phyloP scores from a whole-genome alignment of 2,113 vertebrate genomes.

The Orthochromis malagaraziensis region DNA sequence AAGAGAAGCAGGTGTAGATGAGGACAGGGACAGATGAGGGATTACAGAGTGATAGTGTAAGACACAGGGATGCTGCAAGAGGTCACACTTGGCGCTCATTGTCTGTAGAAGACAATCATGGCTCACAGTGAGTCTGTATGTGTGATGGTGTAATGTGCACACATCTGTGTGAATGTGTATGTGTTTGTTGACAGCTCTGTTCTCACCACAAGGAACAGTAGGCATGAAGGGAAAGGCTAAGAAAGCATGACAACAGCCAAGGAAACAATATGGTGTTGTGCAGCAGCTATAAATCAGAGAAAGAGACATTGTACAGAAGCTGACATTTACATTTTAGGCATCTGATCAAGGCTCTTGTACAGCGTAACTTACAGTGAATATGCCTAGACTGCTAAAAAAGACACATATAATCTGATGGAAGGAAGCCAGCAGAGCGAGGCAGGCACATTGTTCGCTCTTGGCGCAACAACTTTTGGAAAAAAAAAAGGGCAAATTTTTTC shows the following conservation, averaged over 20 bases:
- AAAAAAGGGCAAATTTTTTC: neutral
- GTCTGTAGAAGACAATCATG: constrained; percentile 53
- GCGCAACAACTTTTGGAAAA: neutral
- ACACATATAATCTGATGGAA: neutral
- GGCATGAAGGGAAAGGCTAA: constrained; percentile 1
- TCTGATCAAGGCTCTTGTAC: constrained; percentile 16
- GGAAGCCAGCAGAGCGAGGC: neutral
- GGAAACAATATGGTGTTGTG: constrained; percentile 13
- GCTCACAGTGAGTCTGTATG: constrained; percentile 22
- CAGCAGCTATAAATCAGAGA: neutral
- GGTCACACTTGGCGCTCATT: constrained; percentile 51
- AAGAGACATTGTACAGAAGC: neutral
- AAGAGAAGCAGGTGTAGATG: constrained; percentile 29
- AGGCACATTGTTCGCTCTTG: neutral
- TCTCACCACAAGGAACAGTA: constrained; percentile 10
- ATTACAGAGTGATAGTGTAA: constrained; percentile 36
- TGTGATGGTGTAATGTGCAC: constrained; percentile 41
- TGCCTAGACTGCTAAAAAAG: neutral
- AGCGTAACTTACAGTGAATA: neutral
- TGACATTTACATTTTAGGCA: constrained; percentile 3
- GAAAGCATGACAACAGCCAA: neutral
- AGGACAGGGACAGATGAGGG: constrained; percentile 22
- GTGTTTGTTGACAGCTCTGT: constrained; percentile 10
- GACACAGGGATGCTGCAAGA: constrained; percentile 34
- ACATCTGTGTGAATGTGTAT: constrained; percentile 20